Evolutionary conservation across 1,140 invertebrate species (phyloP), one percentile per base, ranked within the genome.

Genomic region (Saxidomus purpurata): DNA sequence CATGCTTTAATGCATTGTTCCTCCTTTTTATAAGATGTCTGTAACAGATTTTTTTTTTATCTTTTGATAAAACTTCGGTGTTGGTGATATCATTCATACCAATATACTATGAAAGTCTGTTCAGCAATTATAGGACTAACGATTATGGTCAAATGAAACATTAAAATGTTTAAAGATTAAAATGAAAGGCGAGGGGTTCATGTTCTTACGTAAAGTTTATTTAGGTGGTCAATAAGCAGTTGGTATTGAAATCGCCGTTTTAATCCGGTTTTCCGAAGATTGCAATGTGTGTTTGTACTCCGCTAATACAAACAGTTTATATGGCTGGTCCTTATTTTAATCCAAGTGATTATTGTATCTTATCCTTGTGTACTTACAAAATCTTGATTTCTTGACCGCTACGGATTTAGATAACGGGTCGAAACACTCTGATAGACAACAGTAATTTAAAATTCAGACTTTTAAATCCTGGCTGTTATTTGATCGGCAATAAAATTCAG

Each of bases 401-500:
- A 17, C 9, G 67, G 67, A 71, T 71, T 71, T 38, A 71, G 67
- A 38, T 71, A 40, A 36, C 19, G 22, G 67, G 67, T 71, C 67
- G 34, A 38, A 40, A 71, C 17, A 38, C 34, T 38, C 38, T 22
- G 67, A 71, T 38, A 38, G 67, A 38, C 67, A 71, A 71, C 67
- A 38, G 17, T 71, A 36, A 36, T 38, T 71, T 71, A 71, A 19
- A 38, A 38, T 71, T 71, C 34, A 71, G 34, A 71, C 67, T 71
- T 71, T 71, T 38, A 71, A 71, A 71, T 40, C 67, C 67, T 19
- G 0, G 3, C 34, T 22, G 67, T 71, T 38, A 71, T 71, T 71
- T 71, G 67, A 71, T 71, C 67, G 67, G 67, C 34, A 71, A 71
- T 71, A 71, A 71, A 71, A 38, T 71, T 38, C 67, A n/a, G 31